A percentile compares a stretch with the other conserved stretches of the same genome.
Conservation (phyloP, 1,140 invertebrate species). For the Tetramorium simillimum region DNA sequence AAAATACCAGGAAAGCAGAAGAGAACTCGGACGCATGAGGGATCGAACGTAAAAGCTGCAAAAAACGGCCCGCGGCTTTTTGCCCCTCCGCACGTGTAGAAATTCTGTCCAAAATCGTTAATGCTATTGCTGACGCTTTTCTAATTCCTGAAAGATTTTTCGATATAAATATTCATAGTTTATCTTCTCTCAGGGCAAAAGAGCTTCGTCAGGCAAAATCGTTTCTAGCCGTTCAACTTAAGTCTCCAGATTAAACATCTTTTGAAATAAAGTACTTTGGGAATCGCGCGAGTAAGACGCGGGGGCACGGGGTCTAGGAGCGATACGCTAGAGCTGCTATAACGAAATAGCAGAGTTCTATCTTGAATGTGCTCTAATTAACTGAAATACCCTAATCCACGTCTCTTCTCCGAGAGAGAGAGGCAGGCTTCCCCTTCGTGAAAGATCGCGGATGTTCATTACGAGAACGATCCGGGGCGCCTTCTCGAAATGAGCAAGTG, state of each 20-base stretch:
- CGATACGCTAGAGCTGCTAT: neutral
- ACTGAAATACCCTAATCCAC: neutral
- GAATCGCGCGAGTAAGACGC: neutral
- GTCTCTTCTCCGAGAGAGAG: too few species aligned
- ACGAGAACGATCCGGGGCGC: too few species aligned
- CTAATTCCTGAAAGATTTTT: neutral
- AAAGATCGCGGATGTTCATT: neutral
- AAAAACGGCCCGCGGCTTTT: slow-evolving; percentile 5
- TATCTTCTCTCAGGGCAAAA: neutral
- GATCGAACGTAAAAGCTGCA: slow-evolving; percentile 7
- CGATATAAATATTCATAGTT: neutral
- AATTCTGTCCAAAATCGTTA: neutral
- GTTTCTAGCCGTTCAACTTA: neutral
- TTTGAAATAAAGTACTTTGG: neutral
- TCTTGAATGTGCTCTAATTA: slow-evolving; percentile 24
- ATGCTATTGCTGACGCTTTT: neutral
- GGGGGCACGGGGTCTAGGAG: too few species aligned
- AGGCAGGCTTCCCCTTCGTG: neutral
- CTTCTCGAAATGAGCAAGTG: too few species aligned
- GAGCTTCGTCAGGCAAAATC: neutral
- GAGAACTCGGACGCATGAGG: neutral
- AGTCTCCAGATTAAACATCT: neutral
- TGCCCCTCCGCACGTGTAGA: neutral
- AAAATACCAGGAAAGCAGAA: neutral
- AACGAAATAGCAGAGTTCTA: neutral